Evolutionary conservation across 2,113 vertebrate species (phyloP).

Genomic region (Burhinus oedicnemus): DNA sequence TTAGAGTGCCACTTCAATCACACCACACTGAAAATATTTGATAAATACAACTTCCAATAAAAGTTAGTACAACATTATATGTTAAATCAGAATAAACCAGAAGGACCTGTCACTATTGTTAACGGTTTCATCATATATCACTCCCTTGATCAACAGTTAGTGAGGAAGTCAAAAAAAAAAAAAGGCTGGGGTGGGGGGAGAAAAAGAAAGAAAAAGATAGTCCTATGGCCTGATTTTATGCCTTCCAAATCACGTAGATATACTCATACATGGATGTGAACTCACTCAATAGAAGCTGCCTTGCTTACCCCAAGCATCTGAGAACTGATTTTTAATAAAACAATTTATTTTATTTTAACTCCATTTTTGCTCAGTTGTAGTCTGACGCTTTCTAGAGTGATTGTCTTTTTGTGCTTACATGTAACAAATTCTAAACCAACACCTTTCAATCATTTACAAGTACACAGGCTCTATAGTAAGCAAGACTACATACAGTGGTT

Average conservation of each 20-base stretch:
- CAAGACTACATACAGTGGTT: neutral
- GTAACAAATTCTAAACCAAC: neutral
- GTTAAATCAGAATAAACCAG: conserved; percentile 22
- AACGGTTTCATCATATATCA: neutral
- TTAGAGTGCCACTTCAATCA: conserved; percentile 1
- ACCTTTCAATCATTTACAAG: neutral
- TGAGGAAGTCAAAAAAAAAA: neutral
- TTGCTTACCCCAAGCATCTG: neutral
- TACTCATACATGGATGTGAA: neutral
- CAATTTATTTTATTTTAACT: neutral
- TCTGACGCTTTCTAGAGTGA: neutral
- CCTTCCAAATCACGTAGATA: neutral
- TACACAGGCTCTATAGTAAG: neutral
- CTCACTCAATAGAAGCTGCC: neutral
- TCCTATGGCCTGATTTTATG: neutral
- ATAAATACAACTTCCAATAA: neutral
- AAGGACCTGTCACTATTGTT: neutral
- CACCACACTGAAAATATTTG: conserved; percentile 5
- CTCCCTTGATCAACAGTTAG: neutral
- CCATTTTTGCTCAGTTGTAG: neutral
- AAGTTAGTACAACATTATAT: neutral
- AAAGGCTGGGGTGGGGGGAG: neutral
- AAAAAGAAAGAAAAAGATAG: neutral
- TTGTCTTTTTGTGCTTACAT: neutral
- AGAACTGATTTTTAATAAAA: neutral